These are phyloP conservation scores for Aplidium turbinatum DNA, from an alignment of 23 tunicate genomes.

Conservation along the genomic window DNA sequence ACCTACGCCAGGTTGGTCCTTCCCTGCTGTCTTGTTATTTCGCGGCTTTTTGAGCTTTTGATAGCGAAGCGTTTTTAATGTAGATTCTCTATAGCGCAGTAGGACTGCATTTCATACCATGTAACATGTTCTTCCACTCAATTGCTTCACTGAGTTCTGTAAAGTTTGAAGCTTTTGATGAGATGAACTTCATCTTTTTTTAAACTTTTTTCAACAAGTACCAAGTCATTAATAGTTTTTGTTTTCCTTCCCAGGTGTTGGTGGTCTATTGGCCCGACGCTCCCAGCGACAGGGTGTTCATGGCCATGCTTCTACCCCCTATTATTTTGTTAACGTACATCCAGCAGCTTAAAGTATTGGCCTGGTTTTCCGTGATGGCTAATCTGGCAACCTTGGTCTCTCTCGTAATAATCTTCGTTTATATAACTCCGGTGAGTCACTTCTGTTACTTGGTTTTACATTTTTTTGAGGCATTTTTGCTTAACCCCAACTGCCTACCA, in stretches of 20 bases:
- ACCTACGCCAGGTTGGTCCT: constrained; percentile 74
- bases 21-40: no score
- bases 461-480: no score
- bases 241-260: constrained; percentile 54
- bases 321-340: constrained; percentile 59
- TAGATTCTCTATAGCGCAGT: no score
- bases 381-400: constrained; percentile 86
- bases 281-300: constrained; percentile 53
- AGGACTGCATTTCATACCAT: no score
- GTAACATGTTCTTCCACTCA: no score
- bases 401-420: constrained; percentile 65
- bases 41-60: no score
- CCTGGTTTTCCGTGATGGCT: constrained; percentile 85
- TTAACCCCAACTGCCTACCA: no score
- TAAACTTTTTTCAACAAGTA: not conserved
- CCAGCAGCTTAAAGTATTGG: constrained; percentile 67
- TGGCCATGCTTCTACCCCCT: constrained; percentile 65
- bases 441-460: no score
- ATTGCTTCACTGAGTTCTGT: no score
- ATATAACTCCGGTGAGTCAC: constrained; percentile 58
- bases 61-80: no score
- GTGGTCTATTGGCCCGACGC: constrained; percentile 39
- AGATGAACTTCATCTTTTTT: not conserved
- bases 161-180: no score
- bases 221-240: not conserved